Conservation (phyloP, 2,888 invertebrate species). For the Hoplodrina ambigua region DNA sequence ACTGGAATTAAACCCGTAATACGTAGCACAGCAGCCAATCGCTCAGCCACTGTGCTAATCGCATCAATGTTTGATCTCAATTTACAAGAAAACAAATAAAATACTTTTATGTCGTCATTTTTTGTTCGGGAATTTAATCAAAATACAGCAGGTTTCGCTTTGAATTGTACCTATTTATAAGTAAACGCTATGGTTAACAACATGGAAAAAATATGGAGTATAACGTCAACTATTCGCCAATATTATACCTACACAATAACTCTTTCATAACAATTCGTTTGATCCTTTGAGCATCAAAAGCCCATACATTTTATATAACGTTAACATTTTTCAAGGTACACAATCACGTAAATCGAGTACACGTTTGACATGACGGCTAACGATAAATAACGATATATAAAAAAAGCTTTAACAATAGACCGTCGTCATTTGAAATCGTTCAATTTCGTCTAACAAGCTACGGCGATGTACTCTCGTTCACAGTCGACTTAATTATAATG, state of each 20-base stretch:
- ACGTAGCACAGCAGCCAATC: no score
- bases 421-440: conserved; percentile 40
- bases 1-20: no score
- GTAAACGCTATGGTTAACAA: background rate
- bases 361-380: conserved; percentile 42
- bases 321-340: conserved; percentile 41
- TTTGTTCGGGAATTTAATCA: background rate
- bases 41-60: no score
- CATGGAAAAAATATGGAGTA: conserved; percentile 16
- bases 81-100: background rate
- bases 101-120: background rate
- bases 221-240: conserved; percentile 33
- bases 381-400: conserved; percentile 35
- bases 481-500: conserved; percentile 42
- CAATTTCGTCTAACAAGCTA: conserved; percentile 36
- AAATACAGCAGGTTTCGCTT: background rate
- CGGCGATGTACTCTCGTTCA: conserved; percentile 22
- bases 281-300: conserved; percentile 47
- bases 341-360: conserved; percentile 39
- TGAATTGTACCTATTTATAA: background rate
- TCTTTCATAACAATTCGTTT: conserved; percentile 41
- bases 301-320: conserved; percentile 32
- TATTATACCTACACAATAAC: conserved; percentile 34
- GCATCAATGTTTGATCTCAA: background rate
- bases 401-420: conserved; percentile 41